Conservation (phyloP, 2,797 vertebrate species). For the Uromys caudimaculatus region DNA sequence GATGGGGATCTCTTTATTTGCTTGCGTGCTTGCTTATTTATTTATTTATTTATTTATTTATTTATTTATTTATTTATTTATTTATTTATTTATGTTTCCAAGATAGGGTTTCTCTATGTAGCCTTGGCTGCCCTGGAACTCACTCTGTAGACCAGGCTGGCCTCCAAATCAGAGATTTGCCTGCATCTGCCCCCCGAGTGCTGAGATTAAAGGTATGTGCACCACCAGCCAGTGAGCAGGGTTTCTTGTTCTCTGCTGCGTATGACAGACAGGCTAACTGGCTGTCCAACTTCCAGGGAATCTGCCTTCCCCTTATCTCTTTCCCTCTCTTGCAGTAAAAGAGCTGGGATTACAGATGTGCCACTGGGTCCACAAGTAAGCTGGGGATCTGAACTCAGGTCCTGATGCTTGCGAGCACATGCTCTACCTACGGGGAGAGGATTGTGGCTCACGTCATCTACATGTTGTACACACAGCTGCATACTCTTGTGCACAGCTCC, state of each 20-base stretch:
- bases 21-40: neutral
- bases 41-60: neutral
- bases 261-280: neutral
- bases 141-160: neutral
- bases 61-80: neutral
- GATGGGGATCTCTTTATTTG: neutral
- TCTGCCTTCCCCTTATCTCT: neutral
- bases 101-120: neutral
- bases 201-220: neutral
- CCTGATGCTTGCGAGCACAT: neutral
- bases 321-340: neutral
- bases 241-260: neutral
- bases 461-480: accelerated
- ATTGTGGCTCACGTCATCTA: accelerated
- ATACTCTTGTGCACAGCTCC: too few species aligned
- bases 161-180: neutral
- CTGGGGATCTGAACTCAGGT: neutral
- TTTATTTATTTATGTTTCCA: neutral
- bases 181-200: neutral
- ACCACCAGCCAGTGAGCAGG: neutral
- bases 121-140: neutral
- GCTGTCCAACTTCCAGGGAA: neutral
- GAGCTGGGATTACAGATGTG: neutral
- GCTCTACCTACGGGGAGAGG: neutral
- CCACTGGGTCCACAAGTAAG: too few species aligned